phyloP scores from a whole-genome alignment of 92 coral and sea anemone species.

The Porites rus region DNA sequence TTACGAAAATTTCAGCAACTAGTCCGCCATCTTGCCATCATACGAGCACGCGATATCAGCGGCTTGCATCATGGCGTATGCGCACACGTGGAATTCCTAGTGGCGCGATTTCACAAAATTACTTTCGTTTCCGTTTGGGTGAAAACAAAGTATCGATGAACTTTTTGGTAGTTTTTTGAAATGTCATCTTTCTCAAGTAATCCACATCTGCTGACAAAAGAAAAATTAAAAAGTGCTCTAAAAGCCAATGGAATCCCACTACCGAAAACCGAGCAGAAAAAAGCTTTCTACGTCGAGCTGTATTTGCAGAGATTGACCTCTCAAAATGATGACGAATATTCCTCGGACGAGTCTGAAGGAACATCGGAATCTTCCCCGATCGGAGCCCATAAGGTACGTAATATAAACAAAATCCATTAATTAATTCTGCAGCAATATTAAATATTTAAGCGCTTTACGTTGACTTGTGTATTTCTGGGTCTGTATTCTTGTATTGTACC shows the following conservation, averaged over 20 bases:
- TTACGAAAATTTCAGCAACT: neutral
- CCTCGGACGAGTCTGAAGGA: conserved; percentile 92
- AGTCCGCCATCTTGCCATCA: conserved; percentile 60
- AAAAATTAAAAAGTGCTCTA: conserved; percentile 83
- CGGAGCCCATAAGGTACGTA: conserved; percentile 60
- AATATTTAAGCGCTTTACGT: conserved; percentile 18
- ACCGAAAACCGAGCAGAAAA: conserved; percentile 88
- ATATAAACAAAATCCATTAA: neutral
- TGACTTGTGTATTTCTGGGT: neutral
- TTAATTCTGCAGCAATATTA: conserved; percentile 2
- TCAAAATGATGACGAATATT: conserved; percentile 62
- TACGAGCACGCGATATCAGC: conserved; percentile 65
- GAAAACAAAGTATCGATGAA: neutral
- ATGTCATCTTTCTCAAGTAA: conserved; percentile 83
- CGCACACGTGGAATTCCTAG: conserved; percentile 38
- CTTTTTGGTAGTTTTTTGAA: neutral
- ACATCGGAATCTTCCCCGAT: conserved; percentile 45
- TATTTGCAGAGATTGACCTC: conserved; percentile 88
- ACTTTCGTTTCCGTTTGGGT: conserved; percentile 9
- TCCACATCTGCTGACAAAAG: conserved; percentile 91
- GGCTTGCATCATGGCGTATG: conserved; percentile 56
- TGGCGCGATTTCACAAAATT: conserved; percentile 60
- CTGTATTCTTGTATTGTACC: neutral
- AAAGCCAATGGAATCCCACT: conserved; percentile 77
- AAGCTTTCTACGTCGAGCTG: conserved; percentile 85